These are phyloP conservation scores for Hemicordylus capensis DNA, from an alignment of 2,113 vertebrate species.

Conservation along the genomic window DNA sequence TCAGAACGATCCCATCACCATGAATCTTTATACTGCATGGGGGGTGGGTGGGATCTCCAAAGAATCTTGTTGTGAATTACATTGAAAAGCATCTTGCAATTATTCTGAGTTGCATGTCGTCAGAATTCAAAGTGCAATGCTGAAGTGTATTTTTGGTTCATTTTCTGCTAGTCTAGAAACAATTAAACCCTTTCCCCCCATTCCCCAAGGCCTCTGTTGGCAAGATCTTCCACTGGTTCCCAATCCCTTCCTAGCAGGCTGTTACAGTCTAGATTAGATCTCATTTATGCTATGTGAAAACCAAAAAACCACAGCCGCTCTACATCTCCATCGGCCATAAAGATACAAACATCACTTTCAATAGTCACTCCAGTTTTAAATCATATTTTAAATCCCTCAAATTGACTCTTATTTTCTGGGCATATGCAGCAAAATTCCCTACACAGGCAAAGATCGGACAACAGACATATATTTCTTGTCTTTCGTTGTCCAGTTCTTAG, in stretches of 20 bases:
- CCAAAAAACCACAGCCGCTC: background rate
- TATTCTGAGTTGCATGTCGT: slow-evolving; percentile 74
- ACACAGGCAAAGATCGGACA: background rate
- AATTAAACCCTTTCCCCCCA: slow-evolving; percentile 64
- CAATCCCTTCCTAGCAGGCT: background rate
- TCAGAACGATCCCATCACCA: slow-evolving; percentile 62
- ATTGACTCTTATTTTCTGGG: background rate
- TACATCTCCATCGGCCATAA: too few relatives aligned
- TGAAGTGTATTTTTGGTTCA: slow-evolving; percentile 56
- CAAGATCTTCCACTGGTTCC: background rate
- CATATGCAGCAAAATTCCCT: background rate
- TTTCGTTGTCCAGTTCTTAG: background rate
- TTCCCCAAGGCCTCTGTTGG: slow-evolving; percentile 61
- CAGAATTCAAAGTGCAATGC: slow-evolving; percentile 64
- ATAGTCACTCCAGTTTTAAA: background rate
- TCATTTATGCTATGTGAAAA: background rate
- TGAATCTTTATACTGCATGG: slow-evolving; percentile 62
- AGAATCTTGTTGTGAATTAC: slow-evolving; percentile 77
- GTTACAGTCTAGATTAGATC: background rate
- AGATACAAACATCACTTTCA: background rate
- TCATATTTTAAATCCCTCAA: background rate
- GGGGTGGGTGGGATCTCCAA: slow-evolving; percentile 56
- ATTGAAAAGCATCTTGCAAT: slow-evolving; percentile 75
- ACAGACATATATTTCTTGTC: background rate
- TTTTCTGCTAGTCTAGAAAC: slow-evolving; percentile 61